These are phyloP conservation scores for Melanogrammus aeglefinus DNA, from an alignment of 2,797 vertebrate species.

Conservation along the genomic window DNA sequence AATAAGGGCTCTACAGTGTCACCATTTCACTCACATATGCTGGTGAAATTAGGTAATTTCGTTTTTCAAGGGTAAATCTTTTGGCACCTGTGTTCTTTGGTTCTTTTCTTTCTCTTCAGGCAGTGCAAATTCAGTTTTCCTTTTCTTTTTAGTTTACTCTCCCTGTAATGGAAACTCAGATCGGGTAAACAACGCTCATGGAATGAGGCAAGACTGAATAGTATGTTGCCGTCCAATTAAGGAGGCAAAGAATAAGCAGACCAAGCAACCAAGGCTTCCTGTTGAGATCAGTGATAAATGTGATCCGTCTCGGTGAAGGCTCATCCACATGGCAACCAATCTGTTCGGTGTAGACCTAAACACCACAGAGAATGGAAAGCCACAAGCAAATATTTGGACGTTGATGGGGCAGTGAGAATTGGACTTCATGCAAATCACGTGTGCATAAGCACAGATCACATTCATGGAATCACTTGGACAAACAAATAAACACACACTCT, in stretches of 20 bases:
- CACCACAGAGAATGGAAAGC: slow-evolving; percentile 2
- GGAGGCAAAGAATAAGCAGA: slow-evolving; percentile 27
- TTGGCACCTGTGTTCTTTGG: neutral
- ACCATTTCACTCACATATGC: too few relatives aligned
- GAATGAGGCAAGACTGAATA: neutral
- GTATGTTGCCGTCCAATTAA: slow-evolving; percentile 19
- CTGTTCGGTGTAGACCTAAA: slow-evolving; percentile 21
- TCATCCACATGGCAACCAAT: slow-evolving; percentile 28
- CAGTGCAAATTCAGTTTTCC: neutral
- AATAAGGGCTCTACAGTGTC: too few relatives aligned
- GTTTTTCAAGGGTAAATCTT: neutral
- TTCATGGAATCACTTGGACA: too few relatives aligned
- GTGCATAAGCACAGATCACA: too few relatives aligned
- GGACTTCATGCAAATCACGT: too few relatives aligned
- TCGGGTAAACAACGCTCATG: too few relatives aligned
- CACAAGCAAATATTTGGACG: too few relatives aligned
- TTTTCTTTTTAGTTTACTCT: neutral
- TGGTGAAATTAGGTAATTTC: too few relatives aligned
- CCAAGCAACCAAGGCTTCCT: slow-evolving; percentile 19
- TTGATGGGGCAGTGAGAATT: too few relatives aligned
- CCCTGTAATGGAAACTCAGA: neutral
- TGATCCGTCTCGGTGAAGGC: slow-evolving; percentile 27
- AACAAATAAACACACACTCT: too few relatives aligned
- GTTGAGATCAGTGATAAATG: slow-evolving; percentile 44
- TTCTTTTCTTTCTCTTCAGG: neutral